Percentiles rank a stretch among this genome's conserved stretches.
phyloP scores from a whole-genome alignment of 2,888 invertebrate species.

The Leptinotarsa haldemani region DNA sequence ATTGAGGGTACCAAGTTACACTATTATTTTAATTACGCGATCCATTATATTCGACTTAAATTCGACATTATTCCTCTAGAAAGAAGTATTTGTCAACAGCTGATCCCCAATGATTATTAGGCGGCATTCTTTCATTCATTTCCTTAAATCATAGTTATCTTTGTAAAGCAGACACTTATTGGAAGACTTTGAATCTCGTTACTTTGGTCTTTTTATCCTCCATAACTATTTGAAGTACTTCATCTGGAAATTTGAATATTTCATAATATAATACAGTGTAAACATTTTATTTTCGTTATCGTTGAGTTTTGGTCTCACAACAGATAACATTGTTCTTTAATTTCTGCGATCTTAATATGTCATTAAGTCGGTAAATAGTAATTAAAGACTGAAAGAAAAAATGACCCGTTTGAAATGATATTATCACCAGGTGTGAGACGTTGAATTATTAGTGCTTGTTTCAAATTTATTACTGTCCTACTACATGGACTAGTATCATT shows the following conservation, averaged over 20 bases:
- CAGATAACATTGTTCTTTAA: slow-evolving; percentile 36
- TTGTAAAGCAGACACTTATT: no score
- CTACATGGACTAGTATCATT: background rate
- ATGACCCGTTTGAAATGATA: slow-evolving; percentile 4
- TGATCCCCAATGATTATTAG: no score
- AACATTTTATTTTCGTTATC: slow-evolving; percentile 22
- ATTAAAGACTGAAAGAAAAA: background rate
- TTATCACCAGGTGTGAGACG: background rate
- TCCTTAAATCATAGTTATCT: background rate
- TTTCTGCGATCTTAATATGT: slow-evolving; percentile 11
- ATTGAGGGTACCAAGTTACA: background rate
- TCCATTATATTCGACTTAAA: no score
- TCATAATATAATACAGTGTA: slow-evolving; percentile 1
- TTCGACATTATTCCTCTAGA: no score
- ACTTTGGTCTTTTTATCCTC: background rate
- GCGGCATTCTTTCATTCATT: background rate
- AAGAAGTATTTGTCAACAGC: no score
- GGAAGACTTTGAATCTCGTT: no score
- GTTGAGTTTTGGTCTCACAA: slow-evolving; percentile 18
- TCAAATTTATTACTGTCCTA: background rate
- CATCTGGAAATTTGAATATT: slow-evolving; percentile 1
- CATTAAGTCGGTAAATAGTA: background rate
- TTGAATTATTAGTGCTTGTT: background rate
- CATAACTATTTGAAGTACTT: background rate
- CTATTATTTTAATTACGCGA: no score